A percentile compares a stretch with the other conserved stretches of the same genome.
Evolutionary conservation across 2,797 vertebrate species (phyloP).

Genomic region (Sarcoramphus papa): DNA sequence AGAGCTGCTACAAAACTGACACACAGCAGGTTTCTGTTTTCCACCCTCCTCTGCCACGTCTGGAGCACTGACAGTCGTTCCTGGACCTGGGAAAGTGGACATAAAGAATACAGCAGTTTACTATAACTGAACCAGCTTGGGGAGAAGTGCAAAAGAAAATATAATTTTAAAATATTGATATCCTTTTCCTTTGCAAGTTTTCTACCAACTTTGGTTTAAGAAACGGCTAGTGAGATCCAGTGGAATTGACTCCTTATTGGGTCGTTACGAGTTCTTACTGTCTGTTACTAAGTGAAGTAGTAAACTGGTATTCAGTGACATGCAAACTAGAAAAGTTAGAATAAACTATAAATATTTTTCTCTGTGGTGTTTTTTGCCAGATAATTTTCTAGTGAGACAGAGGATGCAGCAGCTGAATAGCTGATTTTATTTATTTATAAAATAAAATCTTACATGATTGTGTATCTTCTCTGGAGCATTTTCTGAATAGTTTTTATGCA

Average conservation of each 20-base stretch:
- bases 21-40: background rate
- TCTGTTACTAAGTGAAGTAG: background rate
- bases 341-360: background rate
- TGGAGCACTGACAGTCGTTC: background rate
- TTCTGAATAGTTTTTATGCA: background rate
- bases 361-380: background rate
- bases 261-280: background rate
- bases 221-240: background rate
- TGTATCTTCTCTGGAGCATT: background rate
- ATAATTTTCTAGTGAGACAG: background rate
- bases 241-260: accelerated
- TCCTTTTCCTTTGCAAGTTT: background rate
- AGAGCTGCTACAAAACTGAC: background rate
- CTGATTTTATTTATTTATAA: background rate
- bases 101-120: background rate
- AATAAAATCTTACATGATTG: background rate
- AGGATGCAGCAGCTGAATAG: background rate
- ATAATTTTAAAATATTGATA: background rate
- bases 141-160: background rate
- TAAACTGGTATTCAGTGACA: background rate
- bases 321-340: background rate
- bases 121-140: background rate
- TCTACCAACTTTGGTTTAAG: background rate
- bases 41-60: background rate
- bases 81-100: background rate